Conservation (phyloP, 2,888 invertebrate genomes). For the Mythimna vitellina region DNA sequence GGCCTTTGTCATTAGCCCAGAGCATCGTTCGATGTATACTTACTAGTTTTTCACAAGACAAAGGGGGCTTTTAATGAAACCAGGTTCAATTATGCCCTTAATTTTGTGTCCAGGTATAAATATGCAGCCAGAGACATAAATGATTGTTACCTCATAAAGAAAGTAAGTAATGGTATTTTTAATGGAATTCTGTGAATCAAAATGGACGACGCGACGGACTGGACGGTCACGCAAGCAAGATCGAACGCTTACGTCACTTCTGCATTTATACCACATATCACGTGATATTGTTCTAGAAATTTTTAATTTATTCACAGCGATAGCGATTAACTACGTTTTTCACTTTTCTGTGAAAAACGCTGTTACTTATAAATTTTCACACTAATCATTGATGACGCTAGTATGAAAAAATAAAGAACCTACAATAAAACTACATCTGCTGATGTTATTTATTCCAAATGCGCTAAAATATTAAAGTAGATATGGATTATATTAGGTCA, state of each 20-base stretch:
- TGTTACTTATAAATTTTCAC: neutral
- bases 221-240: conserved; percentile 11
- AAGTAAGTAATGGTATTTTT: neutral
- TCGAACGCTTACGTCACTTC: conserved; percentile 34
- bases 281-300: conserved; percentile 51
- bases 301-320: neutral
- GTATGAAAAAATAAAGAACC: neutral
- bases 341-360: neutral
- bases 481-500: conserved; percentile 39
- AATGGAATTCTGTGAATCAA: conserved; percentile 26
- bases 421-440: neutral
- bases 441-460: neutral
- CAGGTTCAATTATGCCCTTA: neutral
- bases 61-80: neutral
- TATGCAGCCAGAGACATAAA: neutral
- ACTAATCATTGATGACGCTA: neutral
- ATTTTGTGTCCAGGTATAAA: neutral
- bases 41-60: neutral
- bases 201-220: conserved; percentile 54
- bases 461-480: conserved; percentile 29
- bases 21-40: neutral
- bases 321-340: neutral
- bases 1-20: neutral
- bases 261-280: conserved; percentile 27
- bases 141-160: neutral